These are phyloP conservation scores for Mesembrinibis cayennensis DNA, from an alignment of 2,113 vertebrate species.

Conservation along the genomic window DNA sequence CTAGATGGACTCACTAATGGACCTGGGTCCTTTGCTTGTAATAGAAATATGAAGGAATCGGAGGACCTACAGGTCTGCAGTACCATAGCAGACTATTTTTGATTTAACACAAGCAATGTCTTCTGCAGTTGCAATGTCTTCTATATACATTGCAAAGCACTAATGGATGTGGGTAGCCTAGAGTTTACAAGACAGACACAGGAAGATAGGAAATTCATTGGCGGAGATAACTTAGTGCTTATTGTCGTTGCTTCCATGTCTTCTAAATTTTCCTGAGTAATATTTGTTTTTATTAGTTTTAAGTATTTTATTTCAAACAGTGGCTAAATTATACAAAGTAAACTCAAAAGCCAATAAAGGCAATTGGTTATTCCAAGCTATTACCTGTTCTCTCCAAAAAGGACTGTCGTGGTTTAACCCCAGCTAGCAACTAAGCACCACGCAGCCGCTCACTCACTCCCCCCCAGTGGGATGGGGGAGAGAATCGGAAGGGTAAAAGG, in stretches of 20 bases:
- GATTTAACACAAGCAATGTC: background rate
- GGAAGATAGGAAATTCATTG: background rate
- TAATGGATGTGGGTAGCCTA: background rate
- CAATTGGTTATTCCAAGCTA: too few relatives aligned
- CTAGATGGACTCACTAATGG: background rate
- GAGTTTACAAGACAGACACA: background rate
- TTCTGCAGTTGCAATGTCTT: background rate
- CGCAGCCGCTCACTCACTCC: too few relatives aligned
- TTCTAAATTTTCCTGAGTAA: background rate
- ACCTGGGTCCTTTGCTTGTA: background rate
- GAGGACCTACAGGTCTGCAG: background rate
- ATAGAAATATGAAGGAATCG: background rate
- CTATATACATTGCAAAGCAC: background rate
- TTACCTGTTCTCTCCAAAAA: too few relatives aligned
- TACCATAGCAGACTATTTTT: background rate
- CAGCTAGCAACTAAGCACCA: too few relatives aligned
- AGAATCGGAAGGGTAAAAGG: too few relatives aligned
- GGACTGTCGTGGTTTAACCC: too few relatives aligned
- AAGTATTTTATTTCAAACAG: background rate
- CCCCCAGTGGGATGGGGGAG: too few relatives aligned
- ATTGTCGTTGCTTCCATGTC: background rate
- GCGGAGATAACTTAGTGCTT: background rate
- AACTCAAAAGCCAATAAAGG: background rate
- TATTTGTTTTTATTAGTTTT: background rate
- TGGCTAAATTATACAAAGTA: background rate